Conservation (phyloP, 2,888 invertebrate genomes). For the Mythimna albipuncta region DNA sequence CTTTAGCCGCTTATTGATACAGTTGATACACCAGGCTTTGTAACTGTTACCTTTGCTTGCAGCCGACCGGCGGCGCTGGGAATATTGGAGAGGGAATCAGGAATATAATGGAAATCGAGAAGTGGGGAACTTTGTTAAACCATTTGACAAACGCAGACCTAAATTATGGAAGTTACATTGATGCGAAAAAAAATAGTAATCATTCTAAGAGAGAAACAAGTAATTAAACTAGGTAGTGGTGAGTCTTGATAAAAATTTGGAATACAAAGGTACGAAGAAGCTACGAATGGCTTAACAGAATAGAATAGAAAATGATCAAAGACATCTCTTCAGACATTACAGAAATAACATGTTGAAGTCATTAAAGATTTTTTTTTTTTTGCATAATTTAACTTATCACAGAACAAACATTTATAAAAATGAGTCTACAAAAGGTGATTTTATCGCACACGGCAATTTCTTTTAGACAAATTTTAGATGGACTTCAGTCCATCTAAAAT, state of each 20-base stretch:
- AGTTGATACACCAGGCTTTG: conserved; percentile 75
- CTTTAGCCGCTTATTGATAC: conserved; percentile 82
- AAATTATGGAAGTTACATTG: background rate
- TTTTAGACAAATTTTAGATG: too few species aligned
- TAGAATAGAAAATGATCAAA: background rate
- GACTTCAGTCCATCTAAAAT: too few species aligned
- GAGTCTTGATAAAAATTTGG: too few species aligned
- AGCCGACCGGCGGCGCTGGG: conserved; percentile 65
- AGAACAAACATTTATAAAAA: too few species aligned
- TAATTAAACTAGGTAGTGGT: background rate
- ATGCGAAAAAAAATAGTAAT: background rate
- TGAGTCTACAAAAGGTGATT: too few species aligned
- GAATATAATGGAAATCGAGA: background rate
- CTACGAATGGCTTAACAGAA: background rate
- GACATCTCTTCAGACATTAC: background rate
- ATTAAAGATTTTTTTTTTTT: too few species aligned
- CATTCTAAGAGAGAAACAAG: background rate
- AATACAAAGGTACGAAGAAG: background rate
- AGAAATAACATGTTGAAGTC: background rate
- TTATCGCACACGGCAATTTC: too few species aligned
- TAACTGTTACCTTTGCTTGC: conserved; percentile 66
- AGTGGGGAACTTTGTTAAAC: background rate
- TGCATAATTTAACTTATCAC: too few species aligned
- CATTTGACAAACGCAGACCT: background rate
- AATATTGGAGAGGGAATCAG: conserved; percentile 22